Evolutionary conservation across 2,797 vertebrate species (phyloP).

Genomic region (Spheniscus humboldti): DNA sequence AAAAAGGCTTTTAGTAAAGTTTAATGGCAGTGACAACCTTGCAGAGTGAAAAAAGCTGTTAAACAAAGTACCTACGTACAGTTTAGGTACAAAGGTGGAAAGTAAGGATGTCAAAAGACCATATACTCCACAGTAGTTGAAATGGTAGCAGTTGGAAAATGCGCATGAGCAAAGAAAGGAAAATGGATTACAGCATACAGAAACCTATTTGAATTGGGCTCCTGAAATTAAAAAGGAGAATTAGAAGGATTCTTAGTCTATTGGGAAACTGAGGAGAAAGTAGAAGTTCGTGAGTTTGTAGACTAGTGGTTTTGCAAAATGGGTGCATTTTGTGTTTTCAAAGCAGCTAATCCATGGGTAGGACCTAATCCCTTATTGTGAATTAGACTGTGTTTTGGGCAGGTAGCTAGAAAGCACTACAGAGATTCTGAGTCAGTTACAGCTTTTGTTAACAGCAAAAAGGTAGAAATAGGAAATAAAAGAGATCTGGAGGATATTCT

Average conservation of each 20-base stretch:
- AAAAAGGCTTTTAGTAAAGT: not conserved
- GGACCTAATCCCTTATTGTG: not conserved
- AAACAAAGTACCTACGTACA: not conserved
- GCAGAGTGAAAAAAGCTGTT: not conserved
- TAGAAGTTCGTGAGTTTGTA: not conserved
- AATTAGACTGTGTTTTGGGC: not conserved
- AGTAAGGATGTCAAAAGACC: not conserved
- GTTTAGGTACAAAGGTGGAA: not conserved
- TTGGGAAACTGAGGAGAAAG: not conserved
- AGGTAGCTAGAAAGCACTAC: not conserved
- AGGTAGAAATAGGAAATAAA: not conserved
- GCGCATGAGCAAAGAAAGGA: not conserved
- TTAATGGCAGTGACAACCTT: not conserved
- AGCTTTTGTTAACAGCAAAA: constrained; percentile 16
- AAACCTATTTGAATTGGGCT: not conserved
- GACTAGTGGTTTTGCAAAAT: not conserved
- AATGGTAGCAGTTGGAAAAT: not conserved
- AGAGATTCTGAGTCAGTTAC: not conserved
- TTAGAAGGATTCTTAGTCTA: not conserved
- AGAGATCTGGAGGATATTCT: not conserved
- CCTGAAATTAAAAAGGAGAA: not conserved
- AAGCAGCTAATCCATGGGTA: not conserved
- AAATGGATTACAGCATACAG: not conserved
- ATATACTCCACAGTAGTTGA: not conserved
- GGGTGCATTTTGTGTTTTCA: not conserved